These are phyloP conservation scores for Atrina japonica DNA, from an alignment of 2,888 invertebrate species.

Conservation along the genomic window DNA sequence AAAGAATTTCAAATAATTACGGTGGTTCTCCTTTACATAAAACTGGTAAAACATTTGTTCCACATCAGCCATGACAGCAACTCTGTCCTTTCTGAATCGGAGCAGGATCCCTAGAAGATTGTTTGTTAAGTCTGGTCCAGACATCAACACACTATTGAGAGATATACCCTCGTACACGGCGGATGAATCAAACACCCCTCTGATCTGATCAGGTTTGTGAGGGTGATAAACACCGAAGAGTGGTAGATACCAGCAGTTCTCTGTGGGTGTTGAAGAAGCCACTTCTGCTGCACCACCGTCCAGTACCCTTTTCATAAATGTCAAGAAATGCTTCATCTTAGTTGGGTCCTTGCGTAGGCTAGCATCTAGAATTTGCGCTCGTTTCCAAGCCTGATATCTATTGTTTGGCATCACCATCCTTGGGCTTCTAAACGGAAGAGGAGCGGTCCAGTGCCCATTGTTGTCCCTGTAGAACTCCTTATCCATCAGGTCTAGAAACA, in stretches of 20 bases:
- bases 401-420: constrained; percentile 19
- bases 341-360: constrained; percentile 16
- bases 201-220: constrained; percentile 21
- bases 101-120: constrained; percentile 43
- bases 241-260: constrained; percentile 2
- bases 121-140: constrained; percentile 48
- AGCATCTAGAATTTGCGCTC: constrained; percentile 8
- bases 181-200: constrained; percentile 42
- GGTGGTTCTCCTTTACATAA: constrained; percentile 30
- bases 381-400: constrained; percentile 19
- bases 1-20: constrained; percentile 35
- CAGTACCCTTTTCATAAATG: constrained; percentile 16
- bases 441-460: constrained; percentile 22
- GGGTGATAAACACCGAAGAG: constrained; percentile 16
- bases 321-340: constrained; percentile 20
- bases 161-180: constrained; percentile 5
- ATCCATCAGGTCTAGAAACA: constrained; percentile 21
- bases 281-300: constrained; percentile 15
- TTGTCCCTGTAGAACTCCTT: constrained; percentile 17
- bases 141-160: constrained; percentile 41
- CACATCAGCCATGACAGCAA: constrained; percentile 42
- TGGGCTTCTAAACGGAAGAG: constrained; percentile 15
- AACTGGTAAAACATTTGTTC: constrained; percentile 48
- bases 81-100: constrained; percentile 39
- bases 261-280: constrained; percentile 3